Evolutionary conservation across 2,113 vertebrate genomes (phyloP), one percentile per base, ranked within the genome.

Genomic region (Apistogramma diplotaenia): DNA sequence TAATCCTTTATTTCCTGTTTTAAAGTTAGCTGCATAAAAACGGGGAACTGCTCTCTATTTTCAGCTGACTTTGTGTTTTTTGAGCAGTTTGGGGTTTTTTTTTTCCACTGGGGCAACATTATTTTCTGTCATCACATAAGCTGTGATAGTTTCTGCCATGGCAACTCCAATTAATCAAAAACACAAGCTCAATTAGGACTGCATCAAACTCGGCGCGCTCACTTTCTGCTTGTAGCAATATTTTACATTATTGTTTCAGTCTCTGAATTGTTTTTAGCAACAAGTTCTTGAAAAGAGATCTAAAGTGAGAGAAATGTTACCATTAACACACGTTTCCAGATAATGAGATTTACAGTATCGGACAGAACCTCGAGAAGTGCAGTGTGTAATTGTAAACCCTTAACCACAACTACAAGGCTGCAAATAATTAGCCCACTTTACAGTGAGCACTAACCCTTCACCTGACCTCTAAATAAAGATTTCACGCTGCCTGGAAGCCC

Each of bases 381-480:
- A 35, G 33, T 33, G 33, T 67, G 23, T 70, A 46, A 46, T 7
- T 49, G 40, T 21, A 81, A 74, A 74, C 25, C 60, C 19, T 25
- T 2, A 27, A 31, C 46, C 27, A 35, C 25, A 21, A 46, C 33
- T 18, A 51, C 2, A 18, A 21, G 33, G 23, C 25, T n/a, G 49
- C 65, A 72, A 85, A 81, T 79, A 85, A 84, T 70, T 40, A 79
- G 76, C 79, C 83, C 43, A 82, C 53, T 80, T 89, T 40, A 57
- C 57, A 37, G 49, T 27, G 31, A 74, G 62, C 43, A 1, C 25
- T 79, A 35, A 84, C 75, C 35, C n/a, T 12, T 70, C 31, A 27
- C 59, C 57, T 57, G 40, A 53, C 54, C 33, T 71, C 76, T 88
- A 86, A 89, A 87, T 85, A 81, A 82, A 89, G 62, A 65, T 71